Percentiles rank a stretch among this genome's conserved stretches.
Evolutionary conservation across 1,140 invertebrate species (phyloP).

Genomic region (Diachasma alloeum): DNA sequence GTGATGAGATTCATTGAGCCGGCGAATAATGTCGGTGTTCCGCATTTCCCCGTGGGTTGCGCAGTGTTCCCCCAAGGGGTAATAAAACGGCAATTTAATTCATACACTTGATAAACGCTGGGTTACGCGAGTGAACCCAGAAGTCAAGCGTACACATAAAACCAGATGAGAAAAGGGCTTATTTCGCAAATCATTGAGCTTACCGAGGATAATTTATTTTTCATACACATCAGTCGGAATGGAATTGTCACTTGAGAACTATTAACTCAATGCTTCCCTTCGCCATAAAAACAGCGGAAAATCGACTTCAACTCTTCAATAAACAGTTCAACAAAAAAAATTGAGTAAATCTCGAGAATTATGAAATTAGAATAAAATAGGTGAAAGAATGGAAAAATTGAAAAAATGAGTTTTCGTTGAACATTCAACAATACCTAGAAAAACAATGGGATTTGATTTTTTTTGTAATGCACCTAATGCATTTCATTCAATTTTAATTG

Average conservation of each 20-base stretch:
- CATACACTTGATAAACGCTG: conserved; percentile 62
- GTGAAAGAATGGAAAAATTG: too few relatives aligned
- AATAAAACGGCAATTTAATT: conserved; percentile 67
- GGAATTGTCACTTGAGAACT: neutral
- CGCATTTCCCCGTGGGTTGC: conserved; percentile 5
- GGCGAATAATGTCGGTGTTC: conserved; percentile 4
- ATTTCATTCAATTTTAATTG: too few relatives aligned
- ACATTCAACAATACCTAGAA: too few relatives aligned
- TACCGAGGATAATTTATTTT: neutral
- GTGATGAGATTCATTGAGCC: neutral
- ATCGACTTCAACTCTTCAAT: too few relatives aligned
- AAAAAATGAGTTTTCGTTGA: too few relatives aligned
- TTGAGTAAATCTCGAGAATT: too few relatives aligned
- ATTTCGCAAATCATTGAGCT: conserved; percentile 62
- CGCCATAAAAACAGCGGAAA: neutral
- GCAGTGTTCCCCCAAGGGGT: conserved; percentile 41
- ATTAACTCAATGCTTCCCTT: neutral
- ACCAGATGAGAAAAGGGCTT: conserved; percentile 44
- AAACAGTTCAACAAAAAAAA: too few relatives aligned
- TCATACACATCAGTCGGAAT: neutral
- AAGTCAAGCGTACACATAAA: conserved; percentile 42
- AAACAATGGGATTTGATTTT: too few relatives aligned
- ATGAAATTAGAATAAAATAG: too few relatives aligned
- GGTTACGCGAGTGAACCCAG: conserved; percentile 31
- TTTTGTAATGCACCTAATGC: too few relatives aligned